Evolutionary conservation across 2,888 invertebrate genomes (phyloP).

Genomic region (Temnothorax ravouxi): DNA sequence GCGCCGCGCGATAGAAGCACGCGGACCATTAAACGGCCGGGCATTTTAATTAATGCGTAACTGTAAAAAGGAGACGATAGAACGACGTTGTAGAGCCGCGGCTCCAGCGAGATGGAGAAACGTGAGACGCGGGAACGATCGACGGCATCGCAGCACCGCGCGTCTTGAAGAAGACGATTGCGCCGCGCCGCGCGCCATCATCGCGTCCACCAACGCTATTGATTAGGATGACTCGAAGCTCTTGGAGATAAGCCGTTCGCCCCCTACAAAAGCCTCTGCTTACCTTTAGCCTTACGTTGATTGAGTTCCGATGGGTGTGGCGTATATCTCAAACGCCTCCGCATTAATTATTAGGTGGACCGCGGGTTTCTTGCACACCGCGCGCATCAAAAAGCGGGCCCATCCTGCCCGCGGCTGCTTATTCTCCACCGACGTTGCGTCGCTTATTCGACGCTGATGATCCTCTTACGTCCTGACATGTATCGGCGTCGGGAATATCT

Average conservation of each 20-base stretch:
- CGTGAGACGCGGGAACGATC: constrained; percentile 38
- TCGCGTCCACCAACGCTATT: constrained; percentile 79
- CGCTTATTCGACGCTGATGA: constrained; percentile 40
- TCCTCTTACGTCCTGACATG: constrained; percentile 49
- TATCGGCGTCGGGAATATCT: constrained; percentile 27
- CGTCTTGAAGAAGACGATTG: constrained; percentile 53
- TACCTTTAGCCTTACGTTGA: constrained; percentile 79
- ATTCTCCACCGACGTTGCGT: constrained; percentile 32
- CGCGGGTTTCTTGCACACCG: constrained; percentile 64
- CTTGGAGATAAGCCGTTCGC: constrained; percentile 79
- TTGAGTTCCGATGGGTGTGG: constrained; percentile 85
- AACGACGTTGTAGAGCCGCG: constrained; percentile 7
- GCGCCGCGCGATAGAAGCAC: constrained; percentile 32
- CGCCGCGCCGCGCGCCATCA: constrained; percentile 66
- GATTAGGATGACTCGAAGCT: constrained; percentile 84
- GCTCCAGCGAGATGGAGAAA: constrained; percentile 43
- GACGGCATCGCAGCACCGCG: constrained; percentile 36
- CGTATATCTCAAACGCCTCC: constrained; percentile 83
- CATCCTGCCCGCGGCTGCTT: constrained; percentile 42
- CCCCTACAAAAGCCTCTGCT: constrained; percentile 65
- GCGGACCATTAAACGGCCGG: constrained; percentile 53
- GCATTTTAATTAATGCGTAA: constrained; percentile 68
- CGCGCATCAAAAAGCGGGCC: constrained; percentile 63
- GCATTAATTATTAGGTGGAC: constrained; percentile 82
- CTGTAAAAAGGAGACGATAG: constrained; percentile 27